Evolutionary conservation across 2,113 vertebrate species (phyloP), one percentile per base, ranked within the genome.

Genomic region (Stegostoma tigrinum): DNA sequence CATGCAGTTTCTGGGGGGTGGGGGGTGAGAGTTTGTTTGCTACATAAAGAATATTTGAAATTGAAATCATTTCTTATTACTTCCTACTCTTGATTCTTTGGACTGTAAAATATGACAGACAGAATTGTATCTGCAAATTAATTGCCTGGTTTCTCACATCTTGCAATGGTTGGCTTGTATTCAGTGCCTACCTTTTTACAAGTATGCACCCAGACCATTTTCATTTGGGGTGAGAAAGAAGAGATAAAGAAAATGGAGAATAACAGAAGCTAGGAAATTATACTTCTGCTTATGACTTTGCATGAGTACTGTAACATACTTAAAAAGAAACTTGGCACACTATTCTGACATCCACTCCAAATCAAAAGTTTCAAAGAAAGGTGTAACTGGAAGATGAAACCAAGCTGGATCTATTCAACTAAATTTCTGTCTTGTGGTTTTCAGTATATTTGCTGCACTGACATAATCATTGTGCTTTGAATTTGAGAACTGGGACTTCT

Each of bases 11-110:
- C 90, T 38, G 6, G 12, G 4, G 85, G 21, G 55, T 48, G 15
- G 34, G 34, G 78, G 17, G 1, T 42, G 42, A 23, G 48, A 0
- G 34, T 61, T 89, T 89, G 12, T 61, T 90, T 90, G 87, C 52
- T n/a, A 83, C 5, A 83, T 83, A 83, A 83, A 83, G 38, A 70
- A 94, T 94, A 23, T 70, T 94, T 42, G 93, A 94, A 90, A 94
- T 94, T 42, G 38, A 48, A 45, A 94, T 45, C 52, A 64, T 67
- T 68, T 70, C 30, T 4, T 61, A 24, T 42, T 68, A 68, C 64
- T 94, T 94, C n/a, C 23, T 45, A 91, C 48, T 38, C 24, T 45
- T 42, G 38, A 48, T 70, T 17, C 64, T 45, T 42, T 67, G 12
- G 64, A 94, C n/a, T 42, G 6, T 94, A 68, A 94, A 3, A 27